These are phyloP conservation scores for Saguinus midas DNA, from an alignment of 2,113 vertebrate genomes.

Conservation along the genomic window DNA sequence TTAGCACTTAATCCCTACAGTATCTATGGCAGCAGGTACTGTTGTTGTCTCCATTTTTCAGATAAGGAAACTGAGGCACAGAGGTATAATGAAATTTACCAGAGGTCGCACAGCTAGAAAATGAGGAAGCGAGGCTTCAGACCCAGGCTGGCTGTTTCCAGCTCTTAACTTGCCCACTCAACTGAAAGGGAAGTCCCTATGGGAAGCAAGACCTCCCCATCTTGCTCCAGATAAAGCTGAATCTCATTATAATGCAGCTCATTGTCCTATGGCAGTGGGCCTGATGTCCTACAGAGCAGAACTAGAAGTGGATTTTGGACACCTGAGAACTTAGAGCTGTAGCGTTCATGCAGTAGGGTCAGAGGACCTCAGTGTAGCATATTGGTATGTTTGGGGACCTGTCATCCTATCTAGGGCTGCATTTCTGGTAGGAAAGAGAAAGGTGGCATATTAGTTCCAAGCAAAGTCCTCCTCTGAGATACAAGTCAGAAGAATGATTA, in stretches of 20 bases:
- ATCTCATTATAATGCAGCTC: background rate
- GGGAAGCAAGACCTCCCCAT: background rate
- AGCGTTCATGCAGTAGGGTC: fast-evolving
- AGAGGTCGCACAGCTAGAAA: background rate
- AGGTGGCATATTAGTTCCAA: background rate
- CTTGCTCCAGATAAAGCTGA: background rate
- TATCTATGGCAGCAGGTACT: background rate
- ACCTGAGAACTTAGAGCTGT: background rate
- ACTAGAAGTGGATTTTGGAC: background rate
- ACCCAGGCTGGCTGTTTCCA: background rate
- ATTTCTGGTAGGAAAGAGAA: background rate
- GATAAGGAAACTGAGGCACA: conserved; percentile 4
- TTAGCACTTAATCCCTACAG: background rate
- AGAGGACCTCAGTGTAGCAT: background rate
- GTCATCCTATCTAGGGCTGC: background rate
- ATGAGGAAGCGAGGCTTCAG: background rate
- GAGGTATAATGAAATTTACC: background rate
- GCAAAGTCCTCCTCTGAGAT: background rate
- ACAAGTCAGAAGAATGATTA: background rate
- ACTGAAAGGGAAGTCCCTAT: background rate
- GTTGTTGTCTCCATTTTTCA: background rate
- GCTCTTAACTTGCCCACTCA: background rate
- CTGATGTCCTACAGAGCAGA: background rate
- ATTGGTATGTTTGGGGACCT: background rate
- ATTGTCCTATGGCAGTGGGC: background rate